A percentile compares a stretch with the other conserved stretches of the same genome.
Conservation (phyloP, 1,140 invertebrate genomes). For the Cryptotermes secundus region DNA sequence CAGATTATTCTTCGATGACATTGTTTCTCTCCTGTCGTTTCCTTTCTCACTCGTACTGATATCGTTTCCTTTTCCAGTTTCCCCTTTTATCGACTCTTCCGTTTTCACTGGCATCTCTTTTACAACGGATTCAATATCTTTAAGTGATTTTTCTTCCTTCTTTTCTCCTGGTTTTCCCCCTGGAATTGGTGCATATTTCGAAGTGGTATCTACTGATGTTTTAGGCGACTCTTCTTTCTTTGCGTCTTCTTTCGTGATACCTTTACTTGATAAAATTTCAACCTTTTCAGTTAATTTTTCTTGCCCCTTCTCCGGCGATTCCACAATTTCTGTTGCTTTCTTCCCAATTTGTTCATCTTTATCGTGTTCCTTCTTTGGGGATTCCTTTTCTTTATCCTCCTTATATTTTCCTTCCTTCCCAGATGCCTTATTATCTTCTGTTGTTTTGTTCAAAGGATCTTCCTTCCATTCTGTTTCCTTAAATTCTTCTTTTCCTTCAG, state of each 20-base stretch:
- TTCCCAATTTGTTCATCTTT: not conserved
- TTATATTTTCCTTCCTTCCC: not conserved
- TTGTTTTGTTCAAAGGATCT: not conserved
- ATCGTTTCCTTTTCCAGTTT: not conserved
- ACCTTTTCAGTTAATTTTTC: not conserved
- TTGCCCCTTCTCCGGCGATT: not conserved
- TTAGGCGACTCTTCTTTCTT: not conserved
- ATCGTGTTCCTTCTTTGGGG: not conserved
- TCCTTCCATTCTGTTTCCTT: not conserved
- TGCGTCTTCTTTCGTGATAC: not conserved
- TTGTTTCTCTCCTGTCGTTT: not conserved
- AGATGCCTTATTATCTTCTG: not conserved
- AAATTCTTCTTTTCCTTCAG: too few species aligned
- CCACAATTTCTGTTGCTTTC: not conserved
- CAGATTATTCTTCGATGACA: too few species aligned
- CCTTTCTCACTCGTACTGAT: not conserved
- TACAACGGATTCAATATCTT: not conserved
- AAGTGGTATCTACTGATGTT: not conserved
- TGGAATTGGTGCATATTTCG: not conserved
- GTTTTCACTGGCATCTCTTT: not conserved
- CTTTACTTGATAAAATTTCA: too few species aligned
- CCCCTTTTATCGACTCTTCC: not conserved
- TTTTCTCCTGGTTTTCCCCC: not conserved
- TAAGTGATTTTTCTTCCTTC: not conserved
- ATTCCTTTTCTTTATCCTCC: not conserved